Conservation (phyloP, 2,113 vertebrate species). For the Dipodomys spectabilis region DNA sequence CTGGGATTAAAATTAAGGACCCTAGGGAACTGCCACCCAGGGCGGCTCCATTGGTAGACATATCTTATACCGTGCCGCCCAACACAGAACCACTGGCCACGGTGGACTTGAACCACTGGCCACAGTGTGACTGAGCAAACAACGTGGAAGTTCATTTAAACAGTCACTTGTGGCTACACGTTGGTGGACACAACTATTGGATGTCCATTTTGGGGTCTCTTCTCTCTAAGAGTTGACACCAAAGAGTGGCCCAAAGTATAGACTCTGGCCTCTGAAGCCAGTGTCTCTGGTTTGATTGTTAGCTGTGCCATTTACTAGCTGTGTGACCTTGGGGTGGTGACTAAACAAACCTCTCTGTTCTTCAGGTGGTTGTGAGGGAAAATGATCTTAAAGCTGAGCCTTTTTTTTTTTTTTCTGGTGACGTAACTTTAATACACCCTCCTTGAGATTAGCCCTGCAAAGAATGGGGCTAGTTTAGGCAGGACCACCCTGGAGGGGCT, state of each 20-base stretch:
- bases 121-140: not conserved
- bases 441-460: not conserved
- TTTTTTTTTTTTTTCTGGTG: not conserved
- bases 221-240: too few relatives aligned
- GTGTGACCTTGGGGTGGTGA: not conserved
- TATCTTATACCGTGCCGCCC: not conserved
- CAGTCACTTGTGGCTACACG: not conserved
- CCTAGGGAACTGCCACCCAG: not conserved
- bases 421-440: not conserved
- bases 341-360: slow-evolving; percentile 6
- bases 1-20: not conserved
- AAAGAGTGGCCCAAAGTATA: too few relatives aligned
- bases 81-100: not conserved
- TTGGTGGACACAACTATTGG: not conserved
- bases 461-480: not conserved
- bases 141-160: not conserved
- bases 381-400: not conserved
- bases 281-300: not conserved
- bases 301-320: not conserved
- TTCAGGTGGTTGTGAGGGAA: not conserved
- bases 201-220: too few relatives aligned
- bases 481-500: not conserved
- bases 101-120: not conserved
- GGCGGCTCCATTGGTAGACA: not conserved
- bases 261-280: not conserved